Conservation (phyloP, 2,888 invertebrate genomes). For the Didymodactylos carnosus region DNA sequence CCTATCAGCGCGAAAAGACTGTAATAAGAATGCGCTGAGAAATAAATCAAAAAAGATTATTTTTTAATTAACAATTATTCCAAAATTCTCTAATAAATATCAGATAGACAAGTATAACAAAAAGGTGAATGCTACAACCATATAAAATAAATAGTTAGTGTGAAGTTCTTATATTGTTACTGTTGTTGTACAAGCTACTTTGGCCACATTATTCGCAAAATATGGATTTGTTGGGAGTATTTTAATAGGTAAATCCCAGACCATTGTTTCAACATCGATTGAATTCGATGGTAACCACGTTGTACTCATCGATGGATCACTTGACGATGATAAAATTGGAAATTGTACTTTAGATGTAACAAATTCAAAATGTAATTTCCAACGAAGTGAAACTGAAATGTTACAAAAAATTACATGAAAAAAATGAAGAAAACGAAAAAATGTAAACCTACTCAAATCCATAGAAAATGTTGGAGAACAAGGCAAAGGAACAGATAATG, state of each 20-base stretch:
- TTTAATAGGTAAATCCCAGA: constrained; percentile 86
- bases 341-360: constrained; percentile 34
- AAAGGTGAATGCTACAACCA: no score
- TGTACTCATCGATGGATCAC: constrained; percentile 38
- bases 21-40: no score
- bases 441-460: constrained; percentile 46
- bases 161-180: neutral
- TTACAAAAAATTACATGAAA: constrained; percentile 9
- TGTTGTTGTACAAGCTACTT: neutral
- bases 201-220: constrained; percentile 18
- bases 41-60: neutral
- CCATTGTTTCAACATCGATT: constrained; percentile 85
- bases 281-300: constrained; percentile 64
- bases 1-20: no score
- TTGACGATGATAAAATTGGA: constrained; percentile 20
- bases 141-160: no score
- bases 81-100: neutral
- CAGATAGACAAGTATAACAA: neutral
- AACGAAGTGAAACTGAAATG: constrained; percentile 58
- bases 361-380: constrained; percentile 93
- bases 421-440: neutral
- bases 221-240: constrained; percentile 69
- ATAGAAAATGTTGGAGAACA: constrained; percentile 87
- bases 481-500: constrained; percentile 75
- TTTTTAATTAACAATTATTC: neutral